Conservation (phyloP, 2,888 invertebrate genomes). For the Nebria salina region DNA sequence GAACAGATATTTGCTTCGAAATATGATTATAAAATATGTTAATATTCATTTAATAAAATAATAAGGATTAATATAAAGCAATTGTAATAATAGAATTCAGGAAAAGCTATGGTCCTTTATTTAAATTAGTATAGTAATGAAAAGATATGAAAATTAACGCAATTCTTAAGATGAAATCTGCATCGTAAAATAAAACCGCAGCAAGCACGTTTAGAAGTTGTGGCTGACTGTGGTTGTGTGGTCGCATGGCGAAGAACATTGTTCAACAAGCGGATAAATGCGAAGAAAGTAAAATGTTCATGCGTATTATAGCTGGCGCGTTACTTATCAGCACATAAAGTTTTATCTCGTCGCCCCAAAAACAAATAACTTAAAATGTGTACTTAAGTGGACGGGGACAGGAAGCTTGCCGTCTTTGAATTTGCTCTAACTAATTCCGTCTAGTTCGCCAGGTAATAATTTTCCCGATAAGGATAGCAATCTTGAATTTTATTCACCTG, state of each 20-base stretch:
- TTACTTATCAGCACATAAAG: constrained; percentile 40
- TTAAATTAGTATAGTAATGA: neutral
- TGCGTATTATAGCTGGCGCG: constrained; percentile 16
- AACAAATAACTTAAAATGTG: constrained; percentile 44
- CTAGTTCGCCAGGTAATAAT: constrained; percentile 42
- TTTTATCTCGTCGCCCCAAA: constrained; percentile 42
- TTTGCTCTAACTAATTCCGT: constrained; percentile 42
- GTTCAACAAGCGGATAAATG: constrained; percentile 30
- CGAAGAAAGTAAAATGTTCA: constrained; percentile 28
- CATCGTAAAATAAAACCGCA: constrained; percentile 29
- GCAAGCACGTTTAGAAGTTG: neutral
- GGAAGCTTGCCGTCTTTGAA: constrained; percentile 39
- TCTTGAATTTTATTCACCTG: constrained; percentile 2
- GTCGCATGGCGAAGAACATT: constrained; percentile 10
- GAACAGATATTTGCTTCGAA: too few species aligned
- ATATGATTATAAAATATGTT: too few species aligned
- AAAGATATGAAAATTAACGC: constrained; percentile 22
- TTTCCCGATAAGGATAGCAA: constrained; percentile 35
- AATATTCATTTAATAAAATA: too few species aligned
- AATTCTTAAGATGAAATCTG: constrained; percentile 27
- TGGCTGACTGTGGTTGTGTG: neutral
- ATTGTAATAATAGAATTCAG: neutral
- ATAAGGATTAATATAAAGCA: too few species aligned
- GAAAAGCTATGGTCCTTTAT: neutral
- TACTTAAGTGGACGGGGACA: constrained; percentile 27